Conservation (phyloP, 2,113 vertebrate genomes). For the Pterocles burchelli region DNA sequence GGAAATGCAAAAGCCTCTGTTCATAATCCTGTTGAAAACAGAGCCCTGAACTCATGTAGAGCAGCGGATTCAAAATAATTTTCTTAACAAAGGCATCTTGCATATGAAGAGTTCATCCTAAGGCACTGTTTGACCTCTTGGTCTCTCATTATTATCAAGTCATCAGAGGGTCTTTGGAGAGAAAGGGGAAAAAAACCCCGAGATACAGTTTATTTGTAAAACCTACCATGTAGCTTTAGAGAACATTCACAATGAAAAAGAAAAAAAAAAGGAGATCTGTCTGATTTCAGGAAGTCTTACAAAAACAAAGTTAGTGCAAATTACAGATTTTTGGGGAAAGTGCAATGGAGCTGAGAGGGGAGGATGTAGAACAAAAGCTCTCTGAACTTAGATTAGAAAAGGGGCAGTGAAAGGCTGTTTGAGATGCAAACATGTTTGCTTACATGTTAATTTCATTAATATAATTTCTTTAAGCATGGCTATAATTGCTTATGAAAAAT, state of each 20-base stretch:
- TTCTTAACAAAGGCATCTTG: conserved; percentile 69
- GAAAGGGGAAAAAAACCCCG: neutral
- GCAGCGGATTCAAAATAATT: conserved; percentile 67
- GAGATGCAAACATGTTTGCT: conserved; percentile 29
- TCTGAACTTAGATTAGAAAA: conserved; percentile 17
- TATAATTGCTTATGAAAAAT: neutral
- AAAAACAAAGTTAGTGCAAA: conserved; percentile 28
- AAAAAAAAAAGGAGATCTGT: neutral
- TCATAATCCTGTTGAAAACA: conserved; percentile 50
- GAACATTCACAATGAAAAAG: neutral
- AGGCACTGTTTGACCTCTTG: conserved; percentile 67
- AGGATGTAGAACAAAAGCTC: conserved; percentile 24
- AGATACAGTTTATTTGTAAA: conserved; percentile 65
- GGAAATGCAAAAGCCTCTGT: conserved; percentile 45
- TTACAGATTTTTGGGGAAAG: conserved; percentile 24
- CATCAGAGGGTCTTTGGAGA: conserved; percentile 62
- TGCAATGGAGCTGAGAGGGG: neutral
- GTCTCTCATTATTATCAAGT: conserved; percentile 67
- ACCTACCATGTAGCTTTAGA: conserved; percentile 41
- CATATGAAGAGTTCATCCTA: conserved; percentile 67
- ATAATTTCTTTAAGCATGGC: neutral
- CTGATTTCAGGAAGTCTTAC: conserved; percentile 38
- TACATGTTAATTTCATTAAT: conserved; percentile 30
- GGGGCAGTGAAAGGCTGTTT: neutral
- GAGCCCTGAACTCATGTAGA: conserved; percentile 64